Evolutionary conservation across 2,797 vertebrate genomes (phyloP), one percentile per base, ranked within the genome.

Genomic region (Hypotaenidia philippensis): DNA sequence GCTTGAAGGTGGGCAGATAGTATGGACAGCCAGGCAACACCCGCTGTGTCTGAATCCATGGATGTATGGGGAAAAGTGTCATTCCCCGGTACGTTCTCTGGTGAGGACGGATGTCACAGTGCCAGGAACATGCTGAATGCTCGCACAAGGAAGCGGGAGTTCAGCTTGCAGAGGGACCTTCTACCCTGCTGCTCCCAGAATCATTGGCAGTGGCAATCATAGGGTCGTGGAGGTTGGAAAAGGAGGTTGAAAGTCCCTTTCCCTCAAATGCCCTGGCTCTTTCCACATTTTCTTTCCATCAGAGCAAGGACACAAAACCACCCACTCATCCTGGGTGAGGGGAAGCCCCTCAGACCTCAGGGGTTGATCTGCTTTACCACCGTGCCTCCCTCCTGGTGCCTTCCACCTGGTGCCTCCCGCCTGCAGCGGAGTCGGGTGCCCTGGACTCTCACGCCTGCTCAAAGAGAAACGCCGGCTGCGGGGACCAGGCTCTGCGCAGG

Each of bases 281-380:
- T 79, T 12, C 34, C 1, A 3, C 3, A 0, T 36, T 90, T 77
- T 65, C 11, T 52, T 84, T 71, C 41, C 17, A 18, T 47, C 59
- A 57, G 29, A 74, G n/a, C 31, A 56, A 27, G 60, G 59, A 45
- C 47, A 44, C 25, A n/a, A 59, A 68, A 34, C 20, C 19, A 45
- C 41, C 87, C 0, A 0, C 14, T 59, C 0, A 0, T 12, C 50
- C 18, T 34, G 38, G 32, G 20, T 45, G 11, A 64, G 52, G 61
- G 55, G 36, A 86, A 82, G 47, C 23, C 29, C 29, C 79, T 26
- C 25, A 69, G 57, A 60, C 52, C 10, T 36, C 40, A 31, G 57
- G 41, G 15, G 19, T 3, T 36, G 61, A 10, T 36, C 32, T 68
- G 66, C 25, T 41, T 41, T 41, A 41, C 41, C 41, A 41, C 41